Base-by-base conservation (phyloP, 2,113 vertebrate species). In the Andinoacara biseriatus region DNA sequence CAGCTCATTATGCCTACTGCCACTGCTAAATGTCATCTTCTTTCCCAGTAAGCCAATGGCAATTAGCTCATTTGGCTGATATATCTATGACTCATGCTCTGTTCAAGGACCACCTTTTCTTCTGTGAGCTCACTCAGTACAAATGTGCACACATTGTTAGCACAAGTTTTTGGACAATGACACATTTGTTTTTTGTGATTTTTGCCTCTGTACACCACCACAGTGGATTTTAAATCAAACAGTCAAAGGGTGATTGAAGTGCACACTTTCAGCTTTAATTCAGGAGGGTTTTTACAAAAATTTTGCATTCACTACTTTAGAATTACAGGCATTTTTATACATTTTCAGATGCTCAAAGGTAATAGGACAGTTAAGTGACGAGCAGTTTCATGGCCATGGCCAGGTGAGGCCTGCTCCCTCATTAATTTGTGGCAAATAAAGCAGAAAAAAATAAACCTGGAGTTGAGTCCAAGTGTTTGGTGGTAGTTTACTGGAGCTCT, bases 1-100 rank as follows among this genome's bases (percentile, higher is more conserved):
- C 67, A 72, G 67, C 18, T 54, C 67, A 72, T 54, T 52, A 33
- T 72, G 31, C 26, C 67, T 18, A 5, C 46, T 52, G 67, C 46
- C 43, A 54, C 49, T 72, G 46, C 26, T 72, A 72, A n/a, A 72
- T 72, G 46, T 33, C 46, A 72, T 72, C 67, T 31, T 72, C 18
- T 72, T 54, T 14, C 26, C 67, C 26, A 0, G 24, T 43, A n/a
- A 46, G 18, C 52, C 46, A n/a, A 54, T 54, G 67, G 26, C 18
- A 72, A 52, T 72, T 72, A 54, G 26, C 26, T 31, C 26, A 31
- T 72, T 52, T n/a, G 18, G 3, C 67, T 31, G 5, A 54, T 72
- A 18, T 33, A 54, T 72, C 10, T 52, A 26, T 52, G 43, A 1
- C 13, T 40, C 22, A 40, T 62, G 18, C 24, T 40, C 20, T 63